Conservation (phyloP, 2,113 vertebrate genomes). For the Vireo altiloquus region DNA sequence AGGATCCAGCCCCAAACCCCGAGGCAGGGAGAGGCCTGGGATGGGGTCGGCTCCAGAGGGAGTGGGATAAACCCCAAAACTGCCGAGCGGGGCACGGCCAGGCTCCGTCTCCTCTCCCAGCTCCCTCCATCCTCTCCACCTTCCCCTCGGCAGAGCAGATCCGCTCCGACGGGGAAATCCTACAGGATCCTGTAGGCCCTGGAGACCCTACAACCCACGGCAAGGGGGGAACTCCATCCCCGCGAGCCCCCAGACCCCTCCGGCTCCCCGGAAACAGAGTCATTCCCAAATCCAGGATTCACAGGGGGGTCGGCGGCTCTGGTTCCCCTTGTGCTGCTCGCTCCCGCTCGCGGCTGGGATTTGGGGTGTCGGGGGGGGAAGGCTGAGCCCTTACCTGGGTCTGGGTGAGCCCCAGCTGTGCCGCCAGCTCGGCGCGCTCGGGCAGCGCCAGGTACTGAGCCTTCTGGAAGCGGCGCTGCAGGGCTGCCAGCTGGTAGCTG, state of each 20-base stretch:
- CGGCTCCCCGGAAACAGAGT: rapidly evolving
- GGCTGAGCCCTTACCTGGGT: slow-evolving; percentile 83
- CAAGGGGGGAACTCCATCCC: rapidly evolving
- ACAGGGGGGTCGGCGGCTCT: too few species aligned
- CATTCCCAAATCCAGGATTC: not conserved
- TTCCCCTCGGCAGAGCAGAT: not conserved
- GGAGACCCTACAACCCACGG: rapidly evolving
- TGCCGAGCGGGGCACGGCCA: rapidly evolving
- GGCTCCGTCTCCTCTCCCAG: not conserved
- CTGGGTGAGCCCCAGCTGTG: slow-evolving; percentile 95
- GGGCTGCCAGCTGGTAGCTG: slow-evolving; percentile 95
- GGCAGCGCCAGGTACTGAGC: slow-evolving; percentile 96
- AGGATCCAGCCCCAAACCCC: not conserved
- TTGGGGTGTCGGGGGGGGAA: not conserved
- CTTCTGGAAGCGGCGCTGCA: slow-evolving; percentile 97
- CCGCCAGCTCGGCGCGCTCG: slow-evolving; percentile 93
- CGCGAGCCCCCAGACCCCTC: not conserved
- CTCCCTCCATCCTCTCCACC: not conserved
- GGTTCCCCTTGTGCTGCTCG: not conserved
- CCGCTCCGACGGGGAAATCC: rapidly evolving
- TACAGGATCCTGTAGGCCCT: too few species aligned
- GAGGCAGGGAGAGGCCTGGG: rapidly evolving
- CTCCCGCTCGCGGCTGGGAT: not conserved
- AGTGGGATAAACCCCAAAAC: rapidly evolving
- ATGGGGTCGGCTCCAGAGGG: not conserved